Evolutionary conservation across 2,888 invertebrate species (phyloP), one percentile per base, ranked within the genome.

Genomic region (Rhaphigaster nebulosa): DNA sequence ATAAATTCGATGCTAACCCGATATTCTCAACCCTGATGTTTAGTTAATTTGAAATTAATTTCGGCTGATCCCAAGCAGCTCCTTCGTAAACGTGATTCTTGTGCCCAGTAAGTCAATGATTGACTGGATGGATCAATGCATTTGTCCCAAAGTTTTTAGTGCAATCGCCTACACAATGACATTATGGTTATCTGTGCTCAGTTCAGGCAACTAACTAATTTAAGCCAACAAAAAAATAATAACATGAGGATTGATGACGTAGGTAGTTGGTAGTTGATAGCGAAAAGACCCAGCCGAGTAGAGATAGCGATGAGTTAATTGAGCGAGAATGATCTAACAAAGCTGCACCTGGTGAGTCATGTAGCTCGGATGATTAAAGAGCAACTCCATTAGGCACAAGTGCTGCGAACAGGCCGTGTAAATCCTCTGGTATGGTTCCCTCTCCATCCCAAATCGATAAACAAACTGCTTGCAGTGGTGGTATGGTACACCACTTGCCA

Each of bases 321-420:
- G 70, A 76, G 70, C 70, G 34, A 20, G 10, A 38, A 20, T 76
- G 70, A 38, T 76, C 70, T 38, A 76, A 76, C 70, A 76, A 76
- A 76, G 70, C 70, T 34, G 70, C 38, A 76, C 70, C 70, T 76
- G 70, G 70, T 76, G 70, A 34, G 70, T 76, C 70, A 76, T 76
- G 70, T 76, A 76, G 70, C 38, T 26, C 8, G 34, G 8, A 76
- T 76, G 70, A 76, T 76, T 76, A 76, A 76, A 76, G 70, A 76
- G 70, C 34, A 23, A 38, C 70, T 38, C 70, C 70, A 76, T 76
- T 76, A 76, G 34, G 38, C 34, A 76, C 70, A 38, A 76, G 70
- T 76, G 70, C 34, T 38, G 8, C 34, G 8, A 76, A 34, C 70
- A 76, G 70, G 70, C 34, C 20, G 20, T 76, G 70, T 76, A 76